Conservation (phyloP, 64 coral and sea anemone genomes). For the Trachythela sp. region DNA sequence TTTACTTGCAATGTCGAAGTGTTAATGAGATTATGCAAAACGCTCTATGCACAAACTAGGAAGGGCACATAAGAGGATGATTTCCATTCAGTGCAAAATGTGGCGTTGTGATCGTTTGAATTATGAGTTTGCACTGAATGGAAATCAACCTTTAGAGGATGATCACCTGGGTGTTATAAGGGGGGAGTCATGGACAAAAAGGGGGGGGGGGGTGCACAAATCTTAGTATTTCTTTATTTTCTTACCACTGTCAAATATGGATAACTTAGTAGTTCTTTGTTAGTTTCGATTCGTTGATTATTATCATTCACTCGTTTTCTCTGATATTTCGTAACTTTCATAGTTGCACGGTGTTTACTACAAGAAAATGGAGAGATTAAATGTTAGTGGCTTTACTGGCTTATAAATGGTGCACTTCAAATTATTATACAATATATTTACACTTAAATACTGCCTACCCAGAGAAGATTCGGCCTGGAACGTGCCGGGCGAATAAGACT, state of each 20-base stretch:
- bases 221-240: too few relatives aligned
- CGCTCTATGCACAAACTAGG: too few relatives aligned
- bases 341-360: conserved; percentile 64
- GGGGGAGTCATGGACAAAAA: too few relatives aligned
- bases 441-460: not conserved
- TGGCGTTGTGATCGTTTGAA: too few relatives aligned
- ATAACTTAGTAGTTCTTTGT: conserved; percentile 45
- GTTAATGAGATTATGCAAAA: too few relatives aligned
- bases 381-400: not conserved
- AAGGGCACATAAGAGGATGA: too few relatives aligned
- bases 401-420: not conserved
- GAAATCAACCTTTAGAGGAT: too few relatives aligned
- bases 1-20: too few relatives aligned
- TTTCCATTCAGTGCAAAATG: too few relatives aligned
- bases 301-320: conserved; percentile 54
- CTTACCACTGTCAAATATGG: conserved; percentile 77
- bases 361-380: not conserved
- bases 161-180: too few relatives aligned
- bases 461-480: conserved; percentile 10
- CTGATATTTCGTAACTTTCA: conserved; percentile 55
- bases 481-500: not conserved
- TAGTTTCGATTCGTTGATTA: conserved; percentile 42
- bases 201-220: too few relatives aligned
- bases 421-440: not conserved
- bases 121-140: too few relatives aligned